A percentile compares a stretch with the other conserved stretches of the same genome.
Conservation (phyloP, 2,888 invertebrate genomes). For the Oligia fasciuncula region DNA sequence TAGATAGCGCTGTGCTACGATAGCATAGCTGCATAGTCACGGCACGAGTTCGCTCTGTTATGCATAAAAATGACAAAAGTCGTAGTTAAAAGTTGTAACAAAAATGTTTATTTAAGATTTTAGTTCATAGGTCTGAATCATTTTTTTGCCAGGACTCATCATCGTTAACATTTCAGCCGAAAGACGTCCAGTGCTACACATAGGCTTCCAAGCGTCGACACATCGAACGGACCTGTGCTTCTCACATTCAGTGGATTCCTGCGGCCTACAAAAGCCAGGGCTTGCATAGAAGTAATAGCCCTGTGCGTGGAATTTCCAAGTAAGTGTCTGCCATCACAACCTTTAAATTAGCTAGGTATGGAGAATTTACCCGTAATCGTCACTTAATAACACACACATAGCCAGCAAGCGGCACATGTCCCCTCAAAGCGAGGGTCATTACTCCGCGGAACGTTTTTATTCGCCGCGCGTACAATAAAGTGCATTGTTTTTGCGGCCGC, state of each 20-base stretch:
- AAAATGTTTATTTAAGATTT: neutral
- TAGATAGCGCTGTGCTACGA: neutral
- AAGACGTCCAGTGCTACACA: no score
- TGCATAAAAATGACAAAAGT: neutral
- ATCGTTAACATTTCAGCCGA: neutral
- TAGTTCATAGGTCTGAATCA: neutral
- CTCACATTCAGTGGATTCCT: neutral
- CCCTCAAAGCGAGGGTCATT: constrained; percentile 32
- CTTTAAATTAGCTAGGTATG: neutral
- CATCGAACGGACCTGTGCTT: neutral
- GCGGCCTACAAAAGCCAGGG: neutral
- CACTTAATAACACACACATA: constrained; percentile 4
- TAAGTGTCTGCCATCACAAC: constrained; percentile 4
- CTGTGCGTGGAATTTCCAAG: neutral
- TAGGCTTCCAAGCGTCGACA: neutral
- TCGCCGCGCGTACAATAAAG: constrained; percentile 41
- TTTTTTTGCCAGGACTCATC: neutral
- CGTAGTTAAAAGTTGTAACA: no score
- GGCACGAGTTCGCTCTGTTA: neutral
- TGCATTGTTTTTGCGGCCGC: constrained; percentile 51
- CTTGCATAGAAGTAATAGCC: neutral
- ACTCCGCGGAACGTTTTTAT: constrained; percentile 44
- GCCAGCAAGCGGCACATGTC: constrained; percentile 5
- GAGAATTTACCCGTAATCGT: neutral
- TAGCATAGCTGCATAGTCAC: neutral